These are phyloP conservation scores for Antedon mediterranea DNA, from an alignment of 53 echinoderm and acorn worm species.

Conservation along the genomic window DNA sequence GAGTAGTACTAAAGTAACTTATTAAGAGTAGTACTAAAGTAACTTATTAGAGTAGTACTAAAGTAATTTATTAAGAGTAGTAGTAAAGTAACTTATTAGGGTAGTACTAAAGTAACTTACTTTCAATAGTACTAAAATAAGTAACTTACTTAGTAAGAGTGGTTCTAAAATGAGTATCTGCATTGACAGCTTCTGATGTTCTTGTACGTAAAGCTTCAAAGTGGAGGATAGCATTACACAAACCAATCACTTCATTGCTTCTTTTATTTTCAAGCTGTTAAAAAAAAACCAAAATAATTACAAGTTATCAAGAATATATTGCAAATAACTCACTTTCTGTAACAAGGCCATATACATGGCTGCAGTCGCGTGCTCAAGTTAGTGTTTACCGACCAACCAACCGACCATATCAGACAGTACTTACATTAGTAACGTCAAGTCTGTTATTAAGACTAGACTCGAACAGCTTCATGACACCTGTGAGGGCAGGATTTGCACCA, in stretches of 20 bases:
- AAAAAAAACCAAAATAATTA: background rate
- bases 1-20: too few relatives aligned
- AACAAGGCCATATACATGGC: too few relatives aligned
- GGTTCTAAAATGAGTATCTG: conserved; percentile 48
- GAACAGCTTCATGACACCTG: conserved; percentile 57
- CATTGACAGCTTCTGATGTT: conserved; percentile 76
- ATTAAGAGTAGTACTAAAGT: too few relatives aligned
- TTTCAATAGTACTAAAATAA: too few relatives aligned
- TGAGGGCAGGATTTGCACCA: conserved; percentile 79
- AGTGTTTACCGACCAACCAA: too few relatives aligned
- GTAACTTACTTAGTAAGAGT: conserved; percentile 48
- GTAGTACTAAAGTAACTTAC: too few relatives aligned
- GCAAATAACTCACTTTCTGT: too few relatives aligned
- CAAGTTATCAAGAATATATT: too few relatives aligned
- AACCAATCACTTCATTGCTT: conserved; percentile 60
- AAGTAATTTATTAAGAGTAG: too few relatives aligned
- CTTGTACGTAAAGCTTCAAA: conserved; percentile 91
- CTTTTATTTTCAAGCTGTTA: conserved; percentile 58
- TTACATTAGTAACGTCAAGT: background rate
- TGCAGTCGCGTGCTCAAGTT: too few relatives aligned
- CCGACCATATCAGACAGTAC: too few relatives aligned
- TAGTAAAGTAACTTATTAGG: too few relatives aligned
- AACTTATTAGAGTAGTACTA: conserved; percentile 3
- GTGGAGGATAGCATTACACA: conserved; percentile 89
- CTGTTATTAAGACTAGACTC: conserved; percentile 53